Evolutionary conservation across 1,140 invertebrate species (phyloP).

Genomic region (Mya arenaria): DNA sequence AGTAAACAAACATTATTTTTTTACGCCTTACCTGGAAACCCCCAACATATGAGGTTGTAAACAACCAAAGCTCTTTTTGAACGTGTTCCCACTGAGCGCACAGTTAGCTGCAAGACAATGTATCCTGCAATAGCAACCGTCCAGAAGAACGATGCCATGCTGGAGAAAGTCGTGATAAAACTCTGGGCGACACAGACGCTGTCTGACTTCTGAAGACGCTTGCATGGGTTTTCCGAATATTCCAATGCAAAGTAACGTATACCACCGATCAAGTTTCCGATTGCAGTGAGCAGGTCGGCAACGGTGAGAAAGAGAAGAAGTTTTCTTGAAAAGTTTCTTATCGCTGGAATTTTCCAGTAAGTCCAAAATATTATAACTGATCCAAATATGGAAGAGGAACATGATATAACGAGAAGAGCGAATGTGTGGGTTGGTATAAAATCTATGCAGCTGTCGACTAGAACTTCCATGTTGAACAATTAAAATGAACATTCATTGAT

Average conservation of each 20-base stretch:
- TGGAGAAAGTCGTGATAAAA: slow-evolving; percentile 51
- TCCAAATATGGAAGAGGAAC: slow-evolving; percentile 49
- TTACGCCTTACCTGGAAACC: slow-evolving; percentile 56
- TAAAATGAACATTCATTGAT: too few relatives aligned
- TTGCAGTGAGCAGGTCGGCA: slow-evolving; percentile 20
- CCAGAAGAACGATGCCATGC: slow-evolving; percentile 59
- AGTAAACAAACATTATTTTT: too few relatives aligned
- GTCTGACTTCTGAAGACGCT: neutral
- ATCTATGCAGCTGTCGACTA: neutral
- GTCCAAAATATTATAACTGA: slow-evolving; percentile 19
- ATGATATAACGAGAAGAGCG: slow-evolving; percentile 1
- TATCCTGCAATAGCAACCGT: slow-evolving; percentile 50
- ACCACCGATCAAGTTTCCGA: slow-evolving; percentile 39
- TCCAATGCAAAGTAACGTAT: slow-evolving; percentile 23
- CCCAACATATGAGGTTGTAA: slow-evolving; percentile 41
- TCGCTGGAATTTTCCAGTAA: neutral
- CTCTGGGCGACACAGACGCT: slow-evolving; percentile 40
- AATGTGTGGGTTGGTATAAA: slow-evolving; percentile 7
- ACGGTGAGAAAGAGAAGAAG: slow-evolving; percentile 39
- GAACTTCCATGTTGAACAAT: neutral
- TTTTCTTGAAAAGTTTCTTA: slow-evolving; percentile 23
- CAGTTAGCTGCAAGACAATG: slow-evolving; percentile 22
- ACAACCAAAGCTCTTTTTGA: slow-evolving; percentile 8
- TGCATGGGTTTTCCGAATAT: neutral
- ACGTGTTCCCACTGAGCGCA: neutral